Conservation (phyloP, 2,888 invertebrate species). For the Strigamia maritima region DNA sequence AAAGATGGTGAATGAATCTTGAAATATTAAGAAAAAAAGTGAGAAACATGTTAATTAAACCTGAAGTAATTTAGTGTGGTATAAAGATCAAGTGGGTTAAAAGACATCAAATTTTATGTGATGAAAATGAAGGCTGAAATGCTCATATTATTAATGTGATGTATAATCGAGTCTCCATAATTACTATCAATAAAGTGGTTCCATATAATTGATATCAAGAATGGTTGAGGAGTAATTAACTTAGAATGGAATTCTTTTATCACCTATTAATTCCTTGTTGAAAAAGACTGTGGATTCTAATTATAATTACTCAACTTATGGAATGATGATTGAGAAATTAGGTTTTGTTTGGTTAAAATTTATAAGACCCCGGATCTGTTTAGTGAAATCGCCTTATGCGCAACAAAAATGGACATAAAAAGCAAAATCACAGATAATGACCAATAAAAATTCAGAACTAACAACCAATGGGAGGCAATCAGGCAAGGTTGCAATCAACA, state of each 20-base stretch:
- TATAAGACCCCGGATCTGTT: no score
- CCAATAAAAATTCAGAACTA: no score
- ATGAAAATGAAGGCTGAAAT: constrained; percentile 10
- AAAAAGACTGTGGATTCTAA: neutral
- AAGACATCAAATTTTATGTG: constrained; percentile 7
- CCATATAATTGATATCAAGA: neutral
- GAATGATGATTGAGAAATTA: no score
- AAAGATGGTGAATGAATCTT: neutral
- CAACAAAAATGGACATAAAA: no score
- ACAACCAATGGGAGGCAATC: no score
- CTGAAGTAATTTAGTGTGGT: neutral
- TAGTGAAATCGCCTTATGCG: no score
- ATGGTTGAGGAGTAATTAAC: neutral
- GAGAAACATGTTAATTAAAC: constrained; percentile 1
- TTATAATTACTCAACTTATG: neutral
- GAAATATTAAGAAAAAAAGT: neutral
- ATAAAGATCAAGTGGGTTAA: neutral
- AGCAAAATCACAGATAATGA: no score
- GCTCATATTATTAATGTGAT: neutral
- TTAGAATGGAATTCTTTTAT: neutral
- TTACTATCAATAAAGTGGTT: constrained; percentile 10
- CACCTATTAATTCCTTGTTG: neutral
- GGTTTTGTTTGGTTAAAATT: no score
- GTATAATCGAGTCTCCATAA: neutral
- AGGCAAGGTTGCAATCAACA: no score